Conservation (phyloP, 35 echinoderm and acorn worm species). For the Ophiothrix spiculata region DNA sequence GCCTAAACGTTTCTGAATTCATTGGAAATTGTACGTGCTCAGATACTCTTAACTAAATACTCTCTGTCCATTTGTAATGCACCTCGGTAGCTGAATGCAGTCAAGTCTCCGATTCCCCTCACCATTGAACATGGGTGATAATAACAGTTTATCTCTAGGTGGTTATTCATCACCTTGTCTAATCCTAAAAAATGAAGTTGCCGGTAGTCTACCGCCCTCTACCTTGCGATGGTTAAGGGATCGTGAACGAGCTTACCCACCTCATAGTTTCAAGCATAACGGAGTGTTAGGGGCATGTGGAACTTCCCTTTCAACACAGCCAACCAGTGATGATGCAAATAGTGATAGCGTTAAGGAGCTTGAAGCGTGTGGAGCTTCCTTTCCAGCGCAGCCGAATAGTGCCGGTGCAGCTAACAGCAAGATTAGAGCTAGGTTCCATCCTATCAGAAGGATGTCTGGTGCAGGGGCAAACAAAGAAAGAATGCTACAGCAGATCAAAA, state of each 20-base stretch:
- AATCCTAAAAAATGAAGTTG: neutral
- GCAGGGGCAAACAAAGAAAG: neutral
- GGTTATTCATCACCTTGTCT: neutral
- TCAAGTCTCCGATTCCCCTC: neutral
- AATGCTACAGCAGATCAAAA: slow-evolving; percentile 49
- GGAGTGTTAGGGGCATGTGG: neutral
- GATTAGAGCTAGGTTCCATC: neutral
- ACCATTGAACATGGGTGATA: neutral
- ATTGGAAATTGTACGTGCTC: too few relatives aligned
- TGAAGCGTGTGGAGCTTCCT: too few relatives aligned
- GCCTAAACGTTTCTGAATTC: too few relatives aligned
- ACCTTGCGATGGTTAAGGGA: neutral
- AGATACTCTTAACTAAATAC: too few relatives aligned
- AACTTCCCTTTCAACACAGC: neutral
- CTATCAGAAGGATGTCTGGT: neutral
- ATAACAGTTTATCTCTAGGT: neutral
- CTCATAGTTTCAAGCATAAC: neutral
- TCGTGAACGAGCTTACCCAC: neutral
- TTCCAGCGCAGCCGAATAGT: too few relatives aligned
- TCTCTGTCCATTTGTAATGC: too few relatives aligned
- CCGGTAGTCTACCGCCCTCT: neutral
- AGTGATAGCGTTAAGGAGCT: too few relatives aligned
- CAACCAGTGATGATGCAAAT: too few relatives aligned
- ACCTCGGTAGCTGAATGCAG: too few relatives aligned
- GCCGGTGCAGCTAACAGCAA: too few relatives aligned